Evolutionary conservation across 2,113 vertebrate genomes (phyloP), one percentile per base, ranked within the genome.

Genomic region (Burhinus bistriatus): DNA sequence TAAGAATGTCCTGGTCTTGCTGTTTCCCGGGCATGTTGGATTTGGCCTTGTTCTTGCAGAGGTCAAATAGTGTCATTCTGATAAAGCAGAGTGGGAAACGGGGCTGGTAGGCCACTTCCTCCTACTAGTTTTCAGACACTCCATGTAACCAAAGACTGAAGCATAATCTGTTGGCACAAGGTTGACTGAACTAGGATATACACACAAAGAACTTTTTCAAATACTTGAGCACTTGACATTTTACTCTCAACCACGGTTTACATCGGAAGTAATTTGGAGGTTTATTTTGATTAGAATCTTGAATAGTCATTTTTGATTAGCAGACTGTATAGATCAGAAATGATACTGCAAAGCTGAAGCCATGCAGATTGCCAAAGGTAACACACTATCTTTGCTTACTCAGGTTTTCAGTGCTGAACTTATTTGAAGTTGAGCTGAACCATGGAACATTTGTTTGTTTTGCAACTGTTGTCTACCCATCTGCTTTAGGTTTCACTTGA

Each of bases 401-500:
- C 94, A 95, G 57, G 70, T 71, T 97, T 89, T 92, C 1, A 5
- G 21, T 23, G 47, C 47, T 69, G 90, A 94, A 87, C 12, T 79
- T 95, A 82, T 20, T 84, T 95, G 83, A 96, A 89, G 91, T 61
- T 87, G 66, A 95, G 66, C 52, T 94, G 91, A 97, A 84, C 81
- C 70, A 69, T 61, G 40, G 44, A 95, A 61, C 82, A 49, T 42
- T 83, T 96, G 68, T 86, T 96, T 90, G 81, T 27, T 93, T 95
- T 95, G 77, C 83, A 94, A 72, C 40, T 55, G 83, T 95, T 97
- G 86, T 87, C 80, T 95, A 87, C 72, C 44, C 91, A 91, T 87
- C 91, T 97, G 96, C 90, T 96, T 95, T 96, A 94, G 71, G 90
- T 96, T 97, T 95, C 86, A 15, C 34, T 92, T 78, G 44, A 79